Conservation (phyloP, 1,140 invertebrate species). For the Yoshiicerus persimilis region DNA sequence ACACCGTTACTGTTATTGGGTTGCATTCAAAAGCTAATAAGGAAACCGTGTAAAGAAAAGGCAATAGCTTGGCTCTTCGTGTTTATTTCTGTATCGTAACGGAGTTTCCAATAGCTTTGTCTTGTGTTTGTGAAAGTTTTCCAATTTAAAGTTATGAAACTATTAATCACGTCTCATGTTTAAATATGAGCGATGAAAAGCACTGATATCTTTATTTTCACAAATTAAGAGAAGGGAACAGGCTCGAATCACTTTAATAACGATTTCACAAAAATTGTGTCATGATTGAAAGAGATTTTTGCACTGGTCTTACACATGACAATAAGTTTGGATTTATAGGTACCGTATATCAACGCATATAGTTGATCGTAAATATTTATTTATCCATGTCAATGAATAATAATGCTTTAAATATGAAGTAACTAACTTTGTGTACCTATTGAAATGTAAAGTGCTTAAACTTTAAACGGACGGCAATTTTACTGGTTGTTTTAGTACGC, state of each 20-base stretch:
- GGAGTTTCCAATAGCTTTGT: neutral
- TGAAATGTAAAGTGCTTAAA: neutral
- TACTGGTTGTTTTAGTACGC: neutral
- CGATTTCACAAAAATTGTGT: neutral
- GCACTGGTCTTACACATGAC: neutral
- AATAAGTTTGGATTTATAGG: too few relatives aligned
- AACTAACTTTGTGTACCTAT: too few relatives aligned
- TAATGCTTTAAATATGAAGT: too few relatives aligned
- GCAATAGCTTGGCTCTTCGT: neutral
- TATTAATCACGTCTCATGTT: neutral
- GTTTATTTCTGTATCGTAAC: neutral
- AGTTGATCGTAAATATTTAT: too few relatives aligned
- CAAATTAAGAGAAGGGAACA: neutral
- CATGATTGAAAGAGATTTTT: neutral
- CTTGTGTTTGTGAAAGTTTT: neutral
- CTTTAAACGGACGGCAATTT: neutral
- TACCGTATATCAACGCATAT: too few relatives aligned
- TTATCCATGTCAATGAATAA: too few relatives aligned
- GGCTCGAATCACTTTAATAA: neutral
- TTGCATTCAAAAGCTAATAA: slow-evolving; percentile 33
- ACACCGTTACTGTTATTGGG: slow-evolving; percentile 35
- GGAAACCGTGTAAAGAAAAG: neutral
- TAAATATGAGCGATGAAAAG: neutral
- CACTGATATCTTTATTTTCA: neutral
- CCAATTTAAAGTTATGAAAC: neutral